Evolutionary conservation across 2,888 invertebrate species (phyloP).

Genomic region (Brachynemurus nebulosus): DNA sequence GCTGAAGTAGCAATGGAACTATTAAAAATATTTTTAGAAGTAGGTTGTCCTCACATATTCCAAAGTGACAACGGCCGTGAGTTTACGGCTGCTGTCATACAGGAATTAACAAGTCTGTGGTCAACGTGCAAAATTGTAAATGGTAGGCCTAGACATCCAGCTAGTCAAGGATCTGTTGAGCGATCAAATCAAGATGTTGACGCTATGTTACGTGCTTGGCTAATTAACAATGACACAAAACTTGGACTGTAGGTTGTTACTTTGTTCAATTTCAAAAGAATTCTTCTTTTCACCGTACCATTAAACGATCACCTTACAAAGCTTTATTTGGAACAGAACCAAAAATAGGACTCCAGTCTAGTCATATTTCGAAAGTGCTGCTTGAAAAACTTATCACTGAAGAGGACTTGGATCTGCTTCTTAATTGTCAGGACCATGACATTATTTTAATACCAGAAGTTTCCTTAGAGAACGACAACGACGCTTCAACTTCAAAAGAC

Average conservation of each 20-base stretch:
- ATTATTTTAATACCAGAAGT: no score
- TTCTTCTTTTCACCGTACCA: neutral
- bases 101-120: constrained; percentile 13
- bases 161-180: constrained; percentile 6
- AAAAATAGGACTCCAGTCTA: neutral
- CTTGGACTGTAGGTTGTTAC: neutral
- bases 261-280: neutral
- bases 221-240: neutral
- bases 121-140: constrained; percentile 11
- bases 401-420: neutral
- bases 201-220: constrained; percentile 10
- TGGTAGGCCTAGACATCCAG: no score
- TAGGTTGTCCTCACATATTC: constrained; percentile 5
- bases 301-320: neutral
- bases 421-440: no score
- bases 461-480: no score
- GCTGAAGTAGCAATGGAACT: constrained; percentile 14
- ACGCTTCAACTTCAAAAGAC: no score
- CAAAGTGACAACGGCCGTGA: constrained; percentile 9
- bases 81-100: constrained; percentile 14
- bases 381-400: neutral
- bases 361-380: neutral
- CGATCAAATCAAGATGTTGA: constrained; percentile 12
- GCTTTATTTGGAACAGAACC: neutral
- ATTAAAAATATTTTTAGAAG: constrained; percentile 15